Percentiles rank a stretch among this genome's conserved stretches.
These are phyloP conservation scores for Thecocarcelia acutangulata DNA, from an alignment of 2,888 invertebrate genomes.

Conservation along the genomic window DNA sequence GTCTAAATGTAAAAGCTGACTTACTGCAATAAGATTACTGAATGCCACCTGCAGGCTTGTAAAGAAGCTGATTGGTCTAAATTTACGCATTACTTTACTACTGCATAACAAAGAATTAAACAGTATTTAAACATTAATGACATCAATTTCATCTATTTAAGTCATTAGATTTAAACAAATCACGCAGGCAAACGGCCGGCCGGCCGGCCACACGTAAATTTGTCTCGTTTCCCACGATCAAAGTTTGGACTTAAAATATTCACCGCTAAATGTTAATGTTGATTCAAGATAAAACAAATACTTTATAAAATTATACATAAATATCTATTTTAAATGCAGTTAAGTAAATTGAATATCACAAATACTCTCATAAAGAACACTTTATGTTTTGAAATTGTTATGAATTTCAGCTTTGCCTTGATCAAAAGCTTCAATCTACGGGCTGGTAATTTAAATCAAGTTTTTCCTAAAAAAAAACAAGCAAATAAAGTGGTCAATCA, in stretches of 20 bases:
- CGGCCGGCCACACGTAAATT: constrained; percentile 65
- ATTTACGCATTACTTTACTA: no score
- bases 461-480: constrained; percentile 12
- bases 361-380: neutral
- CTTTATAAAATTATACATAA: constrained; percentile 58
- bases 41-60: no score
- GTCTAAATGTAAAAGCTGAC: no score
- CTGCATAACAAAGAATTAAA: no score
- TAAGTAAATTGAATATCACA: constrained; percentile 24
- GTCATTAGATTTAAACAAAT: constrained; percentile 24
- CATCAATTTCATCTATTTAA: no score
- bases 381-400: constrained; percentile 38
- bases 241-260: constrained; percentile 54
- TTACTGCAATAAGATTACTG: no score
- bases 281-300: constrained; percentile 68
- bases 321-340: constrained; percentile 45
- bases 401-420: neutral
- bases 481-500: constrained; percentile 64
- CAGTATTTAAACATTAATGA: no score
- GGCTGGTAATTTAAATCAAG: constrained; percentile 49
- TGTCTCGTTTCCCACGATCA: constrained; percentile 68
- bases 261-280: constrained; percentile 51
- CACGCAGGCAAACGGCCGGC: neutral
- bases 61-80: no score
- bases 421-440: neutral